Base-by-base conservation (phyloP, 2,113 vertebrate genomes). In the Syngnathoides biaculeatus region DNA sequence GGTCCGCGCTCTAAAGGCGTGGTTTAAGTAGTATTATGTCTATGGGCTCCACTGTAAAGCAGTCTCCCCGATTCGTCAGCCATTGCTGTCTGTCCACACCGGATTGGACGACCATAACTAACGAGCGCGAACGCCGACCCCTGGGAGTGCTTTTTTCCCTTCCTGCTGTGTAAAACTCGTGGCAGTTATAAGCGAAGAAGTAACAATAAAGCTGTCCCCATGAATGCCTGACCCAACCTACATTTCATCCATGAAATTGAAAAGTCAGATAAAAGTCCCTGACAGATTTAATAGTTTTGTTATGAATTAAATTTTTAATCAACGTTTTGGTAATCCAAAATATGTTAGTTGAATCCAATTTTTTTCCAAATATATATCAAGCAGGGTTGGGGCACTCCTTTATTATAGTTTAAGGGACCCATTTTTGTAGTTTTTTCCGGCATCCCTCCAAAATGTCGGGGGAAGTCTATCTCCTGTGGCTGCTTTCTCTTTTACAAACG, bases 401-500 rank as follows among this genome's bases (percentile, higher is more conserved):
- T 2, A 8, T 62, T 62, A n/a, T 35, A 47, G 1, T 1, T 22
- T 1, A 50, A 19, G 26, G 63, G 45, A 13, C 30, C 26, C 45
- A 3, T 50, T 12, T 0, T 26, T 3, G 58, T 67, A 68, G 50
- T 40, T 67, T 43, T 42, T 11, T 43, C 50, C 64, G 66, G 75
- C 78, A 72, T 39, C 15, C 15, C 27, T 81, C 67, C 77, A 90
- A 92, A 86, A 95, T 95, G 94, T 94, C 89, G 88, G 90, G 83
- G 47, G 81, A 88, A 22, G 64, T 84, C 12, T 89, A 84, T 5
- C 53, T 86, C 42, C 70, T 93, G 30, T 94, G 93, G 91, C 67
- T 94, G 19, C 67, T 95, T 2, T 84, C 93, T 27, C 63, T 92
- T 17, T 71, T 95, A 76, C 92, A 95, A 79, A 92, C 92, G 93